Percentiles rank a stretch among this genome's conserved stretches.
Conservation (phyloP, 2,113 vertebrate species). For the Haemorhous mexicanus region DNA sequence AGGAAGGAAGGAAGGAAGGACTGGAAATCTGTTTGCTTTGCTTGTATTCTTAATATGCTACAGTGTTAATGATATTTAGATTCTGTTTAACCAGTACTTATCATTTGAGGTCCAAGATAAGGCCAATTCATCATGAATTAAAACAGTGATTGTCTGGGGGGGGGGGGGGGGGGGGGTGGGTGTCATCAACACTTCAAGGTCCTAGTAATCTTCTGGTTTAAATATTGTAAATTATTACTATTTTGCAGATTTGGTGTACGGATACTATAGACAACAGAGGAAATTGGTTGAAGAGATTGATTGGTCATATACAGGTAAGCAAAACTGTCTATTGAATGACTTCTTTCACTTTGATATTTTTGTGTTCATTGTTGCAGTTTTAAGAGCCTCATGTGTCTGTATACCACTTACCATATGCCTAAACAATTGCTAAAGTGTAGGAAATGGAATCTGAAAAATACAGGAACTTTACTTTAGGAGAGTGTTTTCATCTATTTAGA, state of each 20-base stretch:
- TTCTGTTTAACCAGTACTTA: neutral
- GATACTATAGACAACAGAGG: conserved; percentile 90
- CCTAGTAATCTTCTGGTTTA: neutral
- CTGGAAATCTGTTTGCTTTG: neutral
- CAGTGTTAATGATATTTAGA: neutral
- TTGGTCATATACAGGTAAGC: conserved; percentile 94
- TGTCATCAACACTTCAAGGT: neutral
- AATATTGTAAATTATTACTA: conserved; percentile 38
- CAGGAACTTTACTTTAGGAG: neutral
- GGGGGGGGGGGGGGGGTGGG: fast-evolving
- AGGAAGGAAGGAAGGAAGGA: neutral
- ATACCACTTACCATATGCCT: neutral
- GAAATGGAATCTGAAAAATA: neutral
- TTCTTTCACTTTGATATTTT: neutral
- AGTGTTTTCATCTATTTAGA: neutral
- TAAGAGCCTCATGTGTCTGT: neutral
- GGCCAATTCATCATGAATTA: neutral
- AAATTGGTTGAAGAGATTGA: conserved; percentile 92
- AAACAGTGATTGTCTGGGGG: neutral
- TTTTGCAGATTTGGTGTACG: conserved; percentile 76
- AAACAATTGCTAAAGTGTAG: neutral
- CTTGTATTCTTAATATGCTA: neutral
- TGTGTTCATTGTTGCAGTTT: neutral
- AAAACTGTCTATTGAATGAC: neutral
- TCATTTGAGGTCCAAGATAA: neutral